Conservation (phyloP, 2,888 invertebrate species). For the Neria commutata region DNA sequence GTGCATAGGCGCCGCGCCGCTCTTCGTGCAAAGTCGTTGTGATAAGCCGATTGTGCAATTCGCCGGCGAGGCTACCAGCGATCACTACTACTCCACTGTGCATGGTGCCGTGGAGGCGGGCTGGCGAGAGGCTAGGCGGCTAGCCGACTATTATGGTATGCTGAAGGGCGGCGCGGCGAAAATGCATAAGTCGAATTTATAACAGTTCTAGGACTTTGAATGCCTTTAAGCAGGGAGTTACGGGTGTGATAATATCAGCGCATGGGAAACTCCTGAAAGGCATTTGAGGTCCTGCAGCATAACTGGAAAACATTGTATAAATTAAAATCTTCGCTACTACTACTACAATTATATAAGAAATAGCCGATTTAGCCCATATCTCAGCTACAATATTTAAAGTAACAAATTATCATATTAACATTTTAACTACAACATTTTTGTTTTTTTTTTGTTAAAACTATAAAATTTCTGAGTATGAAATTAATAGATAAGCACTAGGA, state of each 20-base stretch:
- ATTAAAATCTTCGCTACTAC: not conserved
- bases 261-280: not conserved
- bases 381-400: too few relatives aligned
- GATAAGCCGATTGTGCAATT: conserved; percentile 68
- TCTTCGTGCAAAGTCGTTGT: conserved; percentile 46
- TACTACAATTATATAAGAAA: too few relatives aligned
- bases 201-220: conserved; percentile 44
- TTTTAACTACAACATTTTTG: too few relatives aligned
- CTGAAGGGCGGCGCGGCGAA: conserved; percentile 27
- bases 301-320: conserved; percentile 11
- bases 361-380: too few relatives aligned
- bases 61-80: conserved; percentile 74
- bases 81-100: conserved; percentile 70
- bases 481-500: too few relatives aligned
- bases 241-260: not conserved
- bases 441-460: too few relatives aligned
- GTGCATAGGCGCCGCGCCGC: too few relatives aligned
- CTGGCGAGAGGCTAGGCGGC: conserved; percentile 72
- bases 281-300: conserved; percentile 17
- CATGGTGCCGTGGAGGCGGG: conserved; percentile 79
- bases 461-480: too few relatives aligned
- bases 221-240: conserved; percentile 16
- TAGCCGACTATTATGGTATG: conserved; percentile 57
- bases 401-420: too few relatives aligned
- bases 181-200: conserved; percentile 47